A percentile compares a stretch with the other conserved stretches of the same genome.
phyloP scores from a whole-genome alignment of 2,888 invertebrate species.

The Drosophila putrida region DNA sequence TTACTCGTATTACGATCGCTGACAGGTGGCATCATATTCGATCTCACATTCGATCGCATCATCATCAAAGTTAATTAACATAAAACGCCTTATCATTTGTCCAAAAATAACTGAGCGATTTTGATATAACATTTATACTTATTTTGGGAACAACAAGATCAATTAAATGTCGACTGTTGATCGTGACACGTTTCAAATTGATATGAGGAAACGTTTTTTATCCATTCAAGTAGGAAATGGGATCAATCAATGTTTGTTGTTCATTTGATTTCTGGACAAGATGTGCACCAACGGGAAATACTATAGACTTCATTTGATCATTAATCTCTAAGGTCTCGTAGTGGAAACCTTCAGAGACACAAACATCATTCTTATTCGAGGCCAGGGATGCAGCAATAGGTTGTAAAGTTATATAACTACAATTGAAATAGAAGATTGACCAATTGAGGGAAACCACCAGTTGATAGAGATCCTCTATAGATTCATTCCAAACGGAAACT shows the following conservation, averaged over 20 bases:
- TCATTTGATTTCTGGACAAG: neutral
- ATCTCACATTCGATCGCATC: conserved; percentile 54
- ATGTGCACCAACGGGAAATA: conserved; percentile 48
- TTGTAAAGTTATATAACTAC: conserved; percentile 38
- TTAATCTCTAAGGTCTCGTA: conserved; percentile 50
- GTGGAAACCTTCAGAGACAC: conserved; percentile 40
- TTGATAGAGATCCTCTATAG: conserved; percentile 46
- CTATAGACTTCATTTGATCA: conserved; percentile 28
- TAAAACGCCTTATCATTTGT: conserved; percentile 49
- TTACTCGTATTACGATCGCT: conserved; percentile 56
- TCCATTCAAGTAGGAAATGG: conserved; percentile 49
- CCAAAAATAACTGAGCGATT: conserved; percentile 62
- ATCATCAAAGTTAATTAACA: conserved; percentile 63
- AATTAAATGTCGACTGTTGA: conserved; percentile 28
- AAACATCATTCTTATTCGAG: neutral
- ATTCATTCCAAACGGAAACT: conserved; percentile 54
- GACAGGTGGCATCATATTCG: conserved; percentile 74
- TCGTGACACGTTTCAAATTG: conserved; percentile 10
- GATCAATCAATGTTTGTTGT: neutral
- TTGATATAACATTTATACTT: conserved; percentile 50
- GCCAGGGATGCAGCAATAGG: conserved; percentile 27
- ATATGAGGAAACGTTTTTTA: conserved; percentile 30
- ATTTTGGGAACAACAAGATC: conserved; percentile 30
- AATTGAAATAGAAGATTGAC: conserved; percentile 48
- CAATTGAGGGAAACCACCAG: conserved; percentile 38